Evolutionary conservation across 2,797 vertebrate species (phyloP), one percentile per base, ranked within the genome.

Genomic region (Poecilia picta): DNA sequence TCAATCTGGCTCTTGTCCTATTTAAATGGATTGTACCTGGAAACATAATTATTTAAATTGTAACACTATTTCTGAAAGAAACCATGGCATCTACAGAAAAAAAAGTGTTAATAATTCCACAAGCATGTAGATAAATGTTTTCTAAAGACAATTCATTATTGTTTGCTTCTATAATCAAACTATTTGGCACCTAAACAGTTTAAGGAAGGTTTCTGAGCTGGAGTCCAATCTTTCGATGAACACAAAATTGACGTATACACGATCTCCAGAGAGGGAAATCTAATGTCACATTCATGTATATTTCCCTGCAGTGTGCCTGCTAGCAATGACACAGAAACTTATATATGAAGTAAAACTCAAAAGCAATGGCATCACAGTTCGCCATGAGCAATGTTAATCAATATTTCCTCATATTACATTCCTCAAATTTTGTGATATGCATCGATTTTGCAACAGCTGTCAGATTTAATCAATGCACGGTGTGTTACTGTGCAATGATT

Each of bases 291-390:
- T 88, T 86, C 74, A 71, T 59, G 45, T 83, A 85, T 89, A 83
- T 77, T 88, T 53, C 85, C 88, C 87, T 83, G 82, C 83, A 92
- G 89, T 85, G 16, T 84, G 68, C 83, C 89, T 85, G 20, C 86
- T 80, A 81, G 91, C 83, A 68, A 81, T 86, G 80, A 79, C 79
- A 89, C 71, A 80, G 45, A 75, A 81, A 76, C 74, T 76, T 36
- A 74, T 55, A 89, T 79, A 83, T 87, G 64, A 83, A 77, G 82
- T 57, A 46, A 47, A 87, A 90, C 77, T 84, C 72, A 66, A 66
- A 82, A 71, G 86, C 74, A 78, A 85, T 75, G 57, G 59, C 53
- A 82, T 82, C 77, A 79, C 76, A 85, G 81, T 85, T 89, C 70
- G 78, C 87, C 76, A 78, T 72, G 49, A 85, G 79, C 80, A 57